These are phyloP conservation scores for Novumbra hubbsi DNA, from an alignment of 2,797 vertebrate species.

Conservation along the genomic window DNA sequence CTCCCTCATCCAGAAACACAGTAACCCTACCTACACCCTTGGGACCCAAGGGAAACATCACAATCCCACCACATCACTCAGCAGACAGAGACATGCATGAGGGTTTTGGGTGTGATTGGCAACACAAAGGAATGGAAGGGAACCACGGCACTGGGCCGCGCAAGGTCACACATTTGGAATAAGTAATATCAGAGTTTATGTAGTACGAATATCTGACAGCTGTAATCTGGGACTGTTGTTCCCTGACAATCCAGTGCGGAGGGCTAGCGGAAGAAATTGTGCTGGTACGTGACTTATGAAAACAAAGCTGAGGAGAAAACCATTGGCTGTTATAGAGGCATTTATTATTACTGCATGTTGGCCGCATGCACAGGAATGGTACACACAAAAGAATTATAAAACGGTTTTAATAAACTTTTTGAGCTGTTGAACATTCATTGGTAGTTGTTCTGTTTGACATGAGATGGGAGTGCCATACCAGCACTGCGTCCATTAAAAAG, in stretches of 20 bases:
- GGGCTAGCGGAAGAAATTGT: background rate
- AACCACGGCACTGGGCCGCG: conserved; percentile 14
- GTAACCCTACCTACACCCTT: conserved; percentile 26
- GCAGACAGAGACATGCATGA: conserved; percentile 4
- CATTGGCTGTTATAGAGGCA: background rate
- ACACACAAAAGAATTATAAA: no score
- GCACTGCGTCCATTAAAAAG: no score
- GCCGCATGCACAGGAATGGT: no score
- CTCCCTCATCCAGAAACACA: conserved; percentile 8
- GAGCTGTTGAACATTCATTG: no score
- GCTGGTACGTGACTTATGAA: background rate
- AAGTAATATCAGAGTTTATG: conserved; percentile 25
- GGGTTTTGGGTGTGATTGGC: conserved; percentile 15
- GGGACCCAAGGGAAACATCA: conserved; percentile 26
- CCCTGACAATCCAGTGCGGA: conserved; percentile 6
- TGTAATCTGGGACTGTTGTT: conserved; percentile 20
- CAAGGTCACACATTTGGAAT: conserved; percentile 15
- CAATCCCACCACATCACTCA: background rate
- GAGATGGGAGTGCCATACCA: no score
- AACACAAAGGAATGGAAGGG: conserved; percentile 22
- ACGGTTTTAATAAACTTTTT: no score
- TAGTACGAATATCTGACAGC: conserved; percentile 18
- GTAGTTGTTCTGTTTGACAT: no score
- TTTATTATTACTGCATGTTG: no score
- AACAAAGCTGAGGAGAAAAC: background rate